Evolutionary conservation across 2,888 invertebrate species (phyloP).

Genomic region (Nematopogon swammerdamellus): DNA sequence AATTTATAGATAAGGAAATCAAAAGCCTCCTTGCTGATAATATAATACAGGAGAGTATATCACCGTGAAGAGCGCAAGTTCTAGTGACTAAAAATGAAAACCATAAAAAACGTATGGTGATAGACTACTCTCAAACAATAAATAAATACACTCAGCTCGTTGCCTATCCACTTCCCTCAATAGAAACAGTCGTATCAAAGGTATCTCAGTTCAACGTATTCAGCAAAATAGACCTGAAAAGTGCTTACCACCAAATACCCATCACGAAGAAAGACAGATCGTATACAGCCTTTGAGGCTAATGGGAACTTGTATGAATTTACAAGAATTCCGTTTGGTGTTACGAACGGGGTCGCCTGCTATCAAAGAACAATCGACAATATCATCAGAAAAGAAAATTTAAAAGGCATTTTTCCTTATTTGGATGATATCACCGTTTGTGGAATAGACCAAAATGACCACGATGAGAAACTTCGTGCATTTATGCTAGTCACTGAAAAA

Average conservation of each 20-base stretch:
- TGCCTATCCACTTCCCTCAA: conserved; percentile 3
- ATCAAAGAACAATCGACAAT: conserved; percentile 3
- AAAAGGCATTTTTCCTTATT: conserved; percentile 5
- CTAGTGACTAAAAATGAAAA: not conserved
- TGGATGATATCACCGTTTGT: conserved; percentile 6
- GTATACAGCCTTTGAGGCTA: conserved; percentile 11
- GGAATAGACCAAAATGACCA: conserved; percentile 5
- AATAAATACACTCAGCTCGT: conserved; percentile 1
- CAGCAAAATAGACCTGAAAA: conserved; percentile 9
- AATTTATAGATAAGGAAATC: not conserved
- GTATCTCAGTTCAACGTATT: conserved; percentile 8
- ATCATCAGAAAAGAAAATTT: conserved; percentile 3
- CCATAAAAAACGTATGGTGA: not conserved
- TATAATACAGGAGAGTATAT: not conserved
- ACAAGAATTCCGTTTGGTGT: conserved; percentile 4
- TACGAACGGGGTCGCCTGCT: not conserved
- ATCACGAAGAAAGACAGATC: conserved; percentile 6
- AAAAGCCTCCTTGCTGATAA: not conserved
- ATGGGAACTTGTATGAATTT: conserved; percentile 9
- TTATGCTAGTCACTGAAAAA: not conserved
- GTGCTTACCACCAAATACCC: conserved; percentile 11
- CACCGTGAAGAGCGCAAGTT: conserved; percentile 1
- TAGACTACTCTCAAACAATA: not conserved
- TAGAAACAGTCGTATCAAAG: conserved; percentile 8
- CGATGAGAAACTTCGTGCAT: conserved; percentile 3